Evolutionary conservation across 2,888 invertebrate species (phyloP).

Genomic region (Galerucella calmariensis): DNA sequence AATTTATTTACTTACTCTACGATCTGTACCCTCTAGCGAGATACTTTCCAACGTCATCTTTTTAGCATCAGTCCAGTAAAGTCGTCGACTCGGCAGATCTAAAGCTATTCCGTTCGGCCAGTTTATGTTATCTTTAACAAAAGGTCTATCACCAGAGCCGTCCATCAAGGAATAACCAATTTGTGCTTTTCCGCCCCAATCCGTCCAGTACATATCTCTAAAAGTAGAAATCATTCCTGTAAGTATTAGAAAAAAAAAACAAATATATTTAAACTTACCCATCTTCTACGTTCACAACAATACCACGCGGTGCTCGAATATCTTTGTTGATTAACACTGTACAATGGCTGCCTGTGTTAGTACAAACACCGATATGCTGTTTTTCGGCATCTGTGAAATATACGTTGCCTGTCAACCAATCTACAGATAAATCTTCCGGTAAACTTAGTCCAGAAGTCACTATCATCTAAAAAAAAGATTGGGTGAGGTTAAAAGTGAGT

Average conservation of each 20-base stretch:
- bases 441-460: slow-evolving; percentile 75
- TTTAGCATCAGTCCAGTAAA: slow-evolving; percentile 92
- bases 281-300: slow-evolving; percentile 75
- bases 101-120: slow-evolving; percentile 91
- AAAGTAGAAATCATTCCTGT: slow-evolving; percentile 31
- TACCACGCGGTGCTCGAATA: slow-evolving; percentile 74
- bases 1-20: slow-evolving; percentile 67
- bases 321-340: slow-evolving; percentile 72
- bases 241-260: background rate
- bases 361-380: slow-evolving; percentile 80
- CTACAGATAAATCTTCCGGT: slow-evolving; percentile 81
- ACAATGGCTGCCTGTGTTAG: slow-evolving; percentile 74
- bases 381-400: slow-evolving; percentile 83
- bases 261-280: slow-evolving; percentile 67
- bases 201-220: slow-evolving; percentile 91
- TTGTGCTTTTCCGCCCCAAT: slow-evolving; percentile 80
- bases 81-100: slow-evolving; percentile 79
- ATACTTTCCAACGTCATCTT: slow-evolving; percentile 74
- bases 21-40: slow-evolving; percentile 73
- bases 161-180: slow-evolving; percentile 90
- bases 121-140: slow-evolving; percentile 73
- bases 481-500: background rate
- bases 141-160: slow-evolving; percentile 71
- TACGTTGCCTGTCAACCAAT: slow-evolving; percentile 82
- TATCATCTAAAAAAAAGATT: slow-evolving; percentile 64